These are phyloP conservation scores for Tenthredo livida DNA, from an alignment of 2,888 invertebrate species.

Conservation along the genomic window DNA sequence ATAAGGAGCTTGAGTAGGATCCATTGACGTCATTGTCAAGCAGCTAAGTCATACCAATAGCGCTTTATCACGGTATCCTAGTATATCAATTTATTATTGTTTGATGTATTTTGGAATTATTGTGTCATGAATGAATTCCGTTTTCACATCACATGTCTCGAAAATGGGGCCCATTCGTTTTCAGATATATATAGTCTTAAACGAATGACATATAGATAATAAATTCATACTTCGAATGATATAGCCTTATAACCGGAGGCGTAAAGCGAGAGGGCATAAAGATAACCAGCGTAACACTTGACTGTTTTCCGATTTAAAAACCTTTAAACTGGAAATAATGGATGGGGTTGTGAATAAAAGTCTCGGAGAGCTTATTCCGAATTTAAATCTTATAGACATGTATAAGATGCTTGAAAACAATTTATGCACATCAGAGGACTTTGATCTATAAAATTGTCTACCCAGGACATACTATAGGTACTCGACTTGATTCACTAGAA, in stretches of 20 bases:
- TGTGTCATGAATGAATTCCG: background rate
- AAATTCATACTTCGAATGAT: conserved; percentile 48
- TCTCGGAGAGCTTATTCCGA: conserved; percentile 18
- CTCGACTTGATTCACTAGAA: conserved; percentile 31
- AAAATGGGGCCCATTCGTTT: background rate
- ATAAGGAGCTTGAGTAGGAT: background rate
- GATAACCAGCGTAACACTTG: conserved; percentile 47
- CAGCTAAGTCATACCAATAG: background rate
- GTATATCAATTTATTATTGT: conserved; percentile 15
- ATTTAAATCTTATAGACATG: too few relatives aligned
- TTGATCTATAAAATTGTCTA: background rate
- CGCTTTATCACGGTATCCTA: background rate
- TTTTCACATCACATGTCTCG: background rate
- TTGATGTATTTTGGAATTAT: background rate
- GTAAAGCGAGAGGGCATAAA: conserved; percentile 42
- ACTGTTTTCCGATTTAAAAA: conserved; percentile 52
- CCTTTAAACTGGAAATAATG: conserved; percentile 49
- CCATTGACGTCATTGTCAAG: background rate
- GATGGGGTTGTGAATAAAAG: conserved; percentile 25
- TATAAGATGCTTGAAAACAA: conserved; percentile 12
- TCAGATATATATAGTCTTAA: background rate
- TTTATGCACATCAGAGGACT: conserved; percentile 14
- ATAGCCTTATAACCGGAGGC: conserved; percentile 34
- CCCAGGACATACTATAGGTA: background rate
- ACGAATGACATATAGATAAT: conserved; percentile 40